Evolutionary conservation across 35 echinoderm and acorn worm genomes (phyloP).

Genomic region (Eucidaris tribuloides): DNA sequence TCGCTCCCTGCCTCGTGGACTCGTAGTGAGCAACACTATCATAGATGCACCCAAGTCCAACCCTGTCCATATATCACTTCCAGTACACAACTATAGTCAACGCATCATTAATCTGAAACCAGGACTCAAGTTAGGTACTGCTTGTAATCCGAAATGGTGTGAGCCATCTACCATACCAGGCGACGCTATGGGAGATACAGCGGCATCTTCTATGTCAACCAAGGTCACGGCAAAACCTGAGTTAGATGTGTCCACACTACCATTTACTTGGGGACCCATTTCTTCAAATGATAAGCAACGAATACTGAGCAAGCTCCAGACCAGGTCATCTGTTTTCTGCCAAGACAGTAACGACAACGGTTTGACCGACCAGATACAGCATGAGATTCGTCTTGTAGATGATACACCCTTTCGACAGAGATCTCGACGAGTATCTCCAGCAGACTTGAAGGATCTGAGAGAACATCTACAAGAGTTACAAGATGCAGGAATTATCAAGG

Average conservation of each 20-base stretch:
- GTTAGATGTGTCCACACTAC: conserved; percentile 8
- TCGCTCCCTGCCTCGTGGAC: background rate
- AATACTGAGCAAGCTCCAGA: background rate
- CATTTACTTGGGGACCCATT: conserved; percentile 53
- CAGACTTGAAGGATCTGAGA: conserved; percentile 16
- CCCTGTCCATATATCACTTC: background rate
- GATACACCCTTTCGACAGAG: conserved; percentile 49
- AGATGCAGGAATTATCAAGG: conserved; percentile 38
- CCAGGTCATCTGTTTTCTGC: conserved; percentile 21
- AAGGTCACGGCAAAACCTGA: background rate
- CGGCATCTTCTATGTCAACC: background rate
- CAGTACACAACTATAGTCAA: no score
- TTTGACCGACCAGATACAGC: background rate
- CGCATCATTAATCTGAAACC: no score
- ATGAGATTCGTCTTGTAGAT: conserved; percentile 42
- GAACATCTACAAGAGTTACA: conserved; percentile 29
- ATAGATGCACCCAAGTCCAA: background rate
- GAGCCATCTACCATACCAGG: no score
- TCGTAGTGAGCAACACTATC: background rate
- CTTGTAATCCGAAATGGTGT: no score
- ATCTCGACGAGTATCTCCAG: conserved; percentile 29
- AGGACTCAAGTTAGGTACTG: background rate
- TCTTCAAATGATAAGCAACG: conserved; percentile 1
- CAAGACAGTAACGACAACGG: conserved; percentile 33
- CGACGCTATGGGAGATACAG: background rate